These are phyloP conservation scores for Stichodactyla helianthus DNA, from an alignment of 64 coral and sea anemone genomes.

Conservation along the genomic window DNA sequence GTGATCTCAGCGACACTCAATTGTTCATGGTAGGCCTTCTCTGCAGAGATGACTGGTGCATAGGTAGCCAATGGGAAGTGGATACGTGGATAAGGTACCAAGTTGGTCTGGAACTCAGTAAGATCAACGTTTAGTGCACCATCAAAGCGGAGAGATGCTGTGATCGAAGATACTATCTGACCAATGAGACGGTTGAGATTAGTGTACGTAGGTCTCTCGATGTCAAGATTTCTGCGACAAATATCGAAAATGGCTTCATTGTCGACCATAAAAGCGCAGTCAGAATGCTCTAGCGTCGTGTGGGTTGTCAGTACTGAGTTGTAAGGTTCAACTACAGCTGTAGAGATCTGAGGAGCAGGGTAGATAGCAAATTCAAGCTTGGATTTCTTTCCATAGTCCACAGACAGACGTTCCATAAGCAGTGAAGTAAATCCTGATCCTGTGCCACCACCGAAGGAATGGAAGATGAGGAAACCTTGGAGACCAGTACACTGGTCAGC, in stretches of 20 bases:
- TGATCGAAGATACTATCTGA: background rate
- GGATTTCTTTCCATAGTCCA: too few species aligned
- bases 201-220: constrained; percentile 1
- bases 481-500: constrained; percentile 45
- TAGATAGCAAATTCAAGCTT: constrained; percentile 12
- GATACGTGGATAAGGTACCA: constrained; percentile 4
- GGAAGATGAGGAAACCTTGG: constrained; percentile 46
- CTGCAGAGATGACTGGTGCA: constrained; percentile 13
- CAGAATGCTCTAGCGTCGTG: background rate
- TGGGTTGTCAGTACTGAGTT: background rate
- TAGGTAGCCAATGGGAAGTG: constrained; percentile 4
- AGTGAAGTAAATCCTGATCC: constrained; percentile 36
- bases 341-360: constrained; percentile 23
- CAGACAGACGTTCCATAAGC: constrained; percentile 14
- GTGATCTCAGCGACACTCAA: background rate
- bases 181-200: constrained; percentile 26
- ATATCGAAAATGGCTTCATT: background rate
- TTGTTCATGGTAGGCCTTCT: constrained; percentile 9
- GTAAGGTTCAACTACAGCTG: constrained; percentile 20
- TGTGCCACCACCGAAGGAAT: constrained; percentile 42
- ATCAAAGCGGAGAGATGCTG: constrained; percentile 2
- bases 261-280: constrained; percentile 21
- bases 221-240: background rate
- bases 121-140: background rate
- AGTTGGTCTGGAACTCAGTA: constrained; percentile 12